These are phyloP conservation scores for Sialis fuliginosa DNA, from an alignment of 2,888 invertebrate species.

Conservation along the genomic window DNA sequence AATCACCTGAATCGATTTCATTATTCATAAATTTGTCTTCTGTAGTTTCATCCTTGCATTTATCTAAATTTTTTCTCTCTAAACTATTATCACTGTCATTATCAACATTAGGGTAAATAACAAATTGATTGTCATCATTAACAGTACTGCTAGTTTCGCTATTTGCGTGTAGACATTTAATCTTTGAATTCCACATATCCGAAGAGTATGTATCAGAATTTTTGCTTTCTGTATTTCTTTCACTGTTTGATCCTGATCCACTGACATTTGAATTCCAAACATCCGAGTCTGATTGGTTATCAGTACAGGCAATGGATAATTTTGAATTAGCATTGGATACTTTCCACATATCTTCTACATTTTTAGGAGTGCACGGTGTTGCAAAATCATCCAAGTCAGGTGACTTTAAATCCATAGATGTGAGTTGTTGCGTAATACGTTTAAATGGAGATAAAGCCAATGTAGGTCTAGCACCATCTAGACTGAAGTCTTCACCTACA, in stretches of 20 bases:
- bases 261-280: conserved; percentile 7
- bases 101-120: conserved; percentile 36
- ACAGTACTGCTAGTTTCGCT: conserved; percentile 10
- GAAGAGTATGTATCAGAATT: conserved; percentile 1
- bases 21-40: conserved; percentile 11
- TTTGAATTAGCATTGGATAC: conserved; percentile 18
- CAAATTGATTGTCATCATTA: conserved; percentile 30
- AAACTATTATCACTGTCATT: conserved; percentile 15
- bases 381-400: conserved; percentile 57
- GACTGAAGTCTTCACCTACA: conserved; percentile 20
- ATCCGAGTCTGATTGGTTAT: conserved; percentile 10
- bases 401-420: conserved; percentile 47
- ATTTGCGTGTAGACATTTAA: conserved; percentile 11
- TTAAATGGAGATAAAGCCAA: conserved; percentile 47
- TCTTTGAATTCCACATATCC: conserved; percentile 9
- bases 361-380: conserved; percentile 44
- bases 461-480: conserved; percentile 18
- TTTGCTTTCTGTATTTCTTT: not conserved
- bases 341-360: conserved; percentile 43
- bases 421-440: conserved; percentile 59
- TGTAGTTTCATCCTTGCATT: conserved; percentile 4
- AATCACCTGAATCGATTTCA: conserved; percentile 9
- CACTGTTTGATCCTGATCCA: conserved; percentile 11
- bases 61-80: conserved; percentile 12
- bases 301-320: conserved; percentile 17